A percentile compares a stretch with the other conserved stretches of the same genome.
Conservation (phyloP, 1,140 invertebrate genomes). For the Leptopilina clavipes region DNA sequence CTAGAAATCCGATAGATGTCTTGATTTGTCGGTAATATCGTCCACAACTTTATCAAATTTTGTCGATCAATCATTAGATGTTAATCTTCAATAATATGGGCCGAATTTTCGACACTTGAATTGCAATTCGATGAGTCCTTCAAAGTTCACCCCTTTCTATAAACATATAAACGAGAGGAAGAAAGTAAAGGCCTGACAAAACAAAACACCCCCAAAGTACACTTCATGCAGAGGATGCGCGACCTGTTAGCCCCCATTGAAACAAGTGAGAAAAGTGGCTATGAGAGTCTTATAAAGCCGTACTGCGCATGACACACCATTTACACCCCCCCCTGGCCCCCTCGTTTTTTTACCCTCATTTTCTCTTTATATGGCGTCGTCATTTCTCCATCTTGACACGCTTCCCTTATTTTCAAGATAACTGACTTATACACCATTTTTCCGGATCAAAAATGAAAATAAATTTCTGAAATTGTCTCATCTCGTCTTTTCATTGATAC, state of each 20-base stretch:
- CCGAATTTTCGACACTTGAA: background rate
- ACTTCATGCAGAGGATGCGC: conserved; percentile 55
- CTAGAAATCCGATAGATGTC: too few relatives aligned
- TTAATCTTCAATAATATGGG: background rate
- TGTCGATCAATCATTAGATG: background rate
- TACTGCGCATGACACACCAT: conserved; percentile 36
- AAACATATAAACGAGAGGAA: conserved; percentile 33
- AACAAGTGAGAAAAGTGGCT: conserved; percentile 59
- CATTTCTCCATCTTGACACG: conserved; percentile 7
- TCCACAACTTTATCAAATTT: too few relatives aligned
- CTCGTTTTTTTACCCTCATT: background rate
- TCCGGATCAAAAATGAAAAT: background rate
- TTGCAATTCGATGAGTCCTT: conserved; percentile 31
- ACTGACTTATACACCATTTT: background rate
- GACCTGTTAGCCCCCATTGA: conserved; percentile 58
- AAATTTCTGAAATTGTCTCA: background rate
- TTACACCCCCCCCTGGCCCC: background rate
- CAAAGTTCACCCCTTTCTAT: conserved; percentile 41
- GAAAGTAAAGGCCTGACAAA: conserved; percentile 48
- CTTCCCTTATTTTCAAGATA: background rate
- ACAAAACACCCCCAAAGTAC: conserved; percentile 57
- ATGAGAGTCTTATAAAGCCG: conserved; percentile 44
- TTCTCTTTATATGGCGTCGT: background rate
- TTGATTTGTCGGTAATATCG: too few relatives aligned
- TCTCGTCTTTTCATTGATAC: too few relatives aligned